Evolutionary conservation across 2,888 invertebrate genomes (phyloP), one percentile per base, ranked within the genome.

Genomic region (Nasonia oneida): DNA sequence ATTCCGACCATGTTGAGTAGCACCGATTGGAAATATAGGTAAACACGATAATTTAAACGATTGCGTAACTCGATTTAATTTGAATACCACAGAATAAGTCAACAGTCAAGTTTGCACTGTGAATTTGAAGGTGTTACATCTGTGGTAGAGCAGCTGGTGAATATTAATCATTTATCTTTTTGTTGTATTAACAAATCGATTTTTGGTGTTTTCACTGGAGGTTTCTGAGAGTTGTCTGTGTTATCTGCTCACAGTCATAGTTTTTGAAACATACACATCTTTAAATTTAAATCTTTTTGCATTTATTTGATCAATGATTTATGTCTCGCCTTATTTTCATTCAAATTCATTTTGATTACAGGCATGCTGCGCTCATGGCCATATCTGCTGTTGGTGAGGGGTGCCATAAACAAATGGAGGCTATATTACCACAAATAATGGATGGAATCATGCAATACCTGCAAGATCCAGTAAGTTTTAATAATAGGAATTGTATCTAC

Each of bases 361-460:
- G 96, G n/a, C 98, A 99, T 94, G 99, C 99, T 70, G 99, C 98
- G 2, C 95, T 99, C 61, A 99, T 99, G 99, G 99, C 99, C 0
- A 97, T 99, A 75, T 99, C 99, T 8, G 98, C 99, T 0, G 97
- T 99, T 86, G 99, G 99, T 5, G 99, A 99, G 94, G 99, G 99
- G 37, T 99, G 99, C 92, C 98, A 98, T 93, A 98, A 98, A 92
- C 98, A 99, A 94, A 99, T 99, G 99, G 99, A 99, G 93, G 95
- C 95, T 81, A 96, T 99, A 95, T 95, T 99, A n/a, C 96, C 96
- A 83, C 97, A 98, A 94, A 97, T 99, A 61, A 97, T 99, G 94
- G 96, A 97, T 70, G 98, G 98, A 64, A 97, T 99, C 64, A 94
- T 98, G 87, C 97, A 96, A 89, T 98, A 96, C 93, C 94, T 98